These are phyloP conservation scores for Athrips mouffetella DNA, from an alignment of 2,888 invertebrate genomes.

Conservation along the genomic window DNA sequence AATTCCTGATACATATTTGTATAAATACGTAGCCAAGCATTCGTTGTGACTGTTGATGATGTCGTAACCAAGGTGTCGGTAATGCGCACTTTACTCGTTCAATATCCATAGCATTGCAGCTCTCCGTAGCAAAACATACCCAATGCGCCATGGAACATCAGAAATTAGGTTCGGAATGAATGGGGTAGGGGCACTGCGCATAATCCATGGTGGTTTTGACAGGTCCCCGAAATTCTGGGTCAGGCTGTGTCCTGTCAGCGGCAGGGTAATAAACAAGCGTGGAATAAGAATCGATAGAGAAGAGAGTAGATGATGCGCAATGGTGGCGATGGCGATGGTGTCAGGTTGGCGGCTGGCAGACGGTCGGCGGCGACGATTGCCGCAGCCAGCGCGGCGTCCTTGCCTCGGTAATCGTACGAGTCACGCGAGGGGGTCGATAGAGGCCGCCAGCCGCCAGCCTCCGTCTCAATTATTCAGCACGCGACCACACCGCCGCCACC, in stretches of 20 bases:
- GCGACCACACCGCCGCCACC: conserved; percentile 48
- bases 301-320: neutral
- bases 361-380: conserved; percentile 50
- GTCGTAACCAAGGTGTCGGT: conserved; percentile 13
- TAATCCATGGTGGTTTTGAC: conserved; percentile 10
- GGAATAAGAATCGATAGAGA: conserved; percentile 2
- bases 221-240: conserved; percentile 11
- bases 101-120: conserved; percentile 5
- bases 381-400: conserved; percentile 75
- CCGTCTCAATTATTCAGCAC: conserved; percentile 73
- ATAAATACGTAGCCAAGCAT: neutral
- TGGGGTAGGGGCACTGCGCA: conserved; percentile 11
- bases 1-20: neutral
- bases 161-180: neutral
- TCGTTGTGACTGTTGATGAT: conserved; percentile 10
- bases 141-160: neutral
- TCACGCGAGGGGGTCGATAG: conserved; percentile 77
- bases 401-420: conserved; percentile 63
- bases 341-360: conserved; percentile 38
- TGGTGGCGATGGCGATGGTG: conserved; percentile 18
- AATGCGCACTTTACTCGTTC: conserved; percentile 13
- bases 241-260: conserved; percentile 4
- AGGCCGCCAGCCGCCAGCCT: conserved; percentile 74
- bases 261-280: neutral
- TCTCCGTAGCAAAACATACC: neutral